phyloP scores from a whole-genome alignment of 1,140 invertebrate genomes.

The Coelopa frigida region DNA sequence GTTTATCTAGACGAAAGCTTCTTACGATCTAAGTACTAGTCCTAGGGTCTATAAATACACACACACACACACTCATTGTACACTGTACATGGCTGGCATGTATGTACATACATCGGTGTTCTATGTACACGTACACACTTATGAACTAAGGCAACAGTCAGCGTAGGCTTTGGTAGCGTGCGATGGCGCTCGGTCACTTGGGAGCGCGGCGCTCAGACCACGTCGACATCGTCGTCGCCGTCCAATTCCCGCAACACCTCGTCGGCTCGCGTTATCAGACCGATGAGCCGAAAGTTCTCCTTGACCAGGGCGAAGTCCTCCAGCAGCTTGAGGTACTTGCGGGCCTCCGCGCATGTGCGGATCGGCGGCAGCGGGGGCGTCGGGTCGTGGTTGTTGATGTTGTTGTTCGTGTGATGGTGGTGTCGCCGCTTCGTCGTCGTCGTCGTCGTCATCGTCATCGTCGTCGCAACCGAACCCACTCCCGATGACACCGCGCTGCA shows the following conservation, averaged over 20 bases:
- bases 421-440: too few species aligned
- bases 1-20: too few species aligned
- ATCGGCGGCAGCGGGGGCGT: conserved; percentile 16
- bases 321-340: conserved; percentile 36
- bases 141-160: conserved; percentile 9
- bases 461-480: too few species aligned
- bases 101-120: neutral
- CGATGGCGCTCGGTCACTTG: too few species aligned
- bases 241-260: conserved; percentile 37
- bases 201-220: conserved; percentile 11
- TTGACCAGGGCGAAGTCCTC: conserved; percentile 36
- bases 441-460: too few species aligned
- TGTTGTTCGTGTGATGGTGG: neutral
- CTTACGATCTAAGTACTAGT: too few species aligned
- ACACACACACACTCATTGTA: too few species aligned
- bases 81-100: neutral
- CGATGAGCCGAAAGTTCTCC: conserved; percentile 37
- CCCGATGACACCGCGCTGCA: too few species aligned
- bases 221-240: conserved; percentile 19
- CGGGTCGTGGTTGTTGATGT: neutral
- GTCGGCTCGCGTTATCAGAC: conserved; percentile 33
- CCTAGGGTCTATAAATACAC: too few species aligned
- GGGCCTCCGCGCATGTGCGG: conserved; percentile 30
- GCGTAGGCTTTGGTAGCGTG: conserved; percentile 9
- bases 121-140: neutral